These are phyloP conservation scores for Ranitomeya variabilis DNA, from an alignment of 2,113 vertebrate genomes.

Conservation along the genomic window DNA sequence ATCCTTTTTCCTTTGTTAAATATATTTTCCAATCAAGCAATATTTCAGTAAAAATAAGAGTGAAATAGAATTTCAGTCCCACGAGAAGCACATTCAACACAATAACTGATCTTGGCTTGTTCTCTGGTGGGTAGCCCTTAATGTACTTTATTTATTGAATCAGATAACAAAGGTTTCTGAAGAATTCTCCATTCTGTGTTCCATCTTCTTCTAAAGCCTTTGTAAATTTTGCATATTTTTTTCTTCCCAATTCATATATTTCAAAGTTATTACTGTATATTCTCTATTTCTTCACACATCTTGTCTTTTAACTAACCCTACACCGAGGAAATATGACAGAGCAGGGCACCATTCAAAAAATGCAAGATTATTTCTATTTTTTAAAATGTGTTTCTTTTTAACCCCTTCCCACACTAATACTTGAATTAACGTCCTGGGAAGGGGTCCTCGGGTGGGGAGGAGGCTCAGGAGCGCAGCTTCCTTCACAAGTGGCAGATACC, in stretches of 20 bases:
- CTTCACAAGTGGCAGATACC: too few species aligned
- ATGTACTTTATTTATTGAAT: constrained; percentile 25
- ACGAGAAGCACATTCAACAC: constrained; percentile 10
- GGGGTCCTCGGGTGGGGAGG: too few species aligned
- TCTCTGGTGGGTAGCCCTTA: not conserved
- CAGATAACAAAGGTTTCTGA: constrained; percentile 24
- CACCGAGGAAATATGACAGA: not conserved
- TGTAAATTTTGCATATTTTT: constrained; percentile 30
- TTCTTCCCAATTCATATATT: not conserved
- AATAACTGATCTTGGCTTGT: constrained; percentile 26
- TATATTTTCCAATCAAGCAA: constrained; percentile 46
- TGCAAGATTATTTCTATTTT: not conserved
- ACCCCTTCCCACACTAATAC: not conserved
- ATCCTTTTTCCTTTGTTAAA: constrained; percentile 38
- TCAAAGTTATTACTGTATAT: not conserved
- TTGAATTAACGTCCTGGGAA: too few species aligned
- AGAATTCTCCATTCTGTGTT: constrained; percentile 5
- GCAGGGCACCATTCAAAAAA: not conserved
- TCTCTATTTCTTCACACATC: not conserved
- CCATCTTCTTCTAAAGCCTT: constrained; percentile 15
- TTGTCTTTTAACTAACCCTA: not conserved
- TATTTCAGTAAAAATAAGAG: constrained; percentile 22
- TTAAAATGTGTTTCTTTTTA: not conserved
- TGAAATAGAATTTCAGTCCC: constrained; percentile 47
- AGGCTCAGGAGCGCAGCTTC: too few species aligned